Base-by-base conservation (phyloP, 2,113 vertebrate genomes). In the Pseudolaguvia tuberculata region DNA sequence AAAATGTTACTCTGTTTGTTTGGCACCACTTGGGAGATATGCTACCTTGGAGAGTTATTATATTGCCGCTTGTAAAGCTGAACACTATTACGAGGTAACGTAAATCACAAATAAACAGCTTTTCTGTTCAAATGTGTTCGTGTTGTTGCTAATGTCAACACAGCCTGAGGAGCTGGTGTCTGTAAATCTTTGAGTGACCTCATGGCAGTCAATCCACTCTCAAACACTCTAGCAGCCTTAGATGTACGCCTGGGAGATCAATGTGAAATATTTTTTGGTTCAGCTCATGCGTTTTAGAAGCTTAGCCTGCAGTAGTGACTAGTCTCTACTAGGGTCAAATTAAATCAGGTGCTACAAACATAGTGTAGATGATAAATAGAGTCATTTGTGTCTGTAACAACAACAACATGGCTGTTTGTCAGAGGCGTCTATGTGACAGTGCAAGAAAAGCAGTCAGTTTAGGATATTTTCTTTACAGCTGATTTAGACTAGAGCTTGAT, bases 131-230 rank as follows among this genome's bases (percentile, higher is more conserved):
- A 55, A 70, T 77, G 67, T 77, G 75, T 77, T 77, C 67, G 58
- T 71, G 57, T 77, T 77, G 75, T 71, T 77, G 75, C 57, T 70
- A 71, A 77, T 77, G 67, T 77, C 67, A 70, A 78, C 78, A 59
- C 80, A 73, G 77, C 77, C 31, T 72, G 85, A 87, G 87, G 80
- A 86, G 83, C 83, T 75, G 81, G 85, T 82, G 51, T 83, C 78
- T 82, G 84, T 84, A 83, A 83, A 82, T 86, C 80, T 81, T 10
- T 66, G 76, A 77, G 86, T 88, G 86, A 88, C 75, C 84, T 89
- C 86, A 88, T 84, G 80, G 70, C 80, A 72, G 79, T 80, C 81
- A 68, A 76, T 78, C 21, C 67, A 68, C 74, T 68, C 72, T 25
- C 56, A 75, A 71, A 66, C 59, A 10, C 69, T 55, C 27, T 42